Percentiles rank a stretch among this genome's conserved stretches.
Conservation (phyloP, 2,888 invertebrate genomes). For the Eupithecia pulchellata region DNA sequence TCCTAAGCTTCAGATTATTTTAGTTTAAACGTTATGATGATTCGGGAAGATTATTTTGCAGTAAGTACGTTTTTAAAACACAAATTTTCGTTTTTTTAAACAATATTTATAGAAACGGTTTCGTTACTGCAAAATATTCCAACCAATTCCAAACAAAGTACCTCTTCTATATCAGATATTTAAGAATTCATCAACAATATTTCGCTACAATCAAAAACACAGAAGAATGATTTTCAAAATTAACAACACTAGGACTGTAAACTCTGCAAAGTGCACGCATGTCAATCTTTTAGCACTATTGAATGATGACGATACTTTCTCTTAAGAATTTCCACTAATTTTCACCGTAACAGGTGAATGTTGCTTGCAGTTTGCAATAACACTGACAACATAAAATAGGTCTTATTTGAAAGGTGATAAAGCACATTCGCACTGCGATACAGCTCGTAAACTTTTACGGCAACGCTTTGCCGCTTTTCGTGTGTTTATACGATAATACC, state of each 20-base stretch:
- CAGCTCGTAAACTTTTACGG: slow-evolving; percentile 69
- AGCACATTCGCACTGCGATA: slow-evolving; percentile 77
- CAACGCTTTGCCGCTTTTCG: slow-evolving; percentile 80
- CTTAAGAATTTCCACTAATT: slow-evolving; percentile 68
- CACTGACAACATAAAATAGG: slow-evolving; percentile 51
- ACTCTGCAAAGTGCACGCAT: slow-evolving; percentile 82
- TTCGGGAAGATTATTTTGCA: slow-evolving; percentile 5
- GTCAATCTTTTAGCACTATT: slow-evolving; percentile 73
- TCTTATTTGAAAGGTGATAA: slow-evolving; percentile 51
- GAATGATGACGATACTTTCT: slow-evolving; percentile 52
- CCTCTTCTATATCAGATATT: background rate
- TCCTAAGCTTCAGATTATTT: background rate
- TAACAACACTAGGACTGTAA: slow-evolving; percentile 79
- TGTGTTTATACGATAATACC: slow-evolving; percentile 66
- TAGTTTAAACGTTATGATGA: background rate
- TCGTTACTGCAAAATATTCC: slow-evolving; percentile 10
- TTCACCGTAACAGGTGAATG: slow-evolving; percentile 76
- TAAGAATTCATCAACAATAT: background rate
- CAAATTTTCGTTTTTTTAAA: background rate
- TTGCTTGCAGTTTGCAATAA: slow-evolving; percentile 75
- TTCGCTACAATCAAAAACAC: slow-evolving; percentile 61
- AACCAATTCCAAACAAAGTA: background rate
- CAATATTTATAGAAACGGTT: background rate
- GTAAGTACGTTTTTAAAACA: background rate
- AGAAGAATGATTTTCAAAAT: slow-evolving; percentile 63